Conservation (phyloP, 2,113 vertebrate genomes). For the Percopsis transmontana region DNA sequence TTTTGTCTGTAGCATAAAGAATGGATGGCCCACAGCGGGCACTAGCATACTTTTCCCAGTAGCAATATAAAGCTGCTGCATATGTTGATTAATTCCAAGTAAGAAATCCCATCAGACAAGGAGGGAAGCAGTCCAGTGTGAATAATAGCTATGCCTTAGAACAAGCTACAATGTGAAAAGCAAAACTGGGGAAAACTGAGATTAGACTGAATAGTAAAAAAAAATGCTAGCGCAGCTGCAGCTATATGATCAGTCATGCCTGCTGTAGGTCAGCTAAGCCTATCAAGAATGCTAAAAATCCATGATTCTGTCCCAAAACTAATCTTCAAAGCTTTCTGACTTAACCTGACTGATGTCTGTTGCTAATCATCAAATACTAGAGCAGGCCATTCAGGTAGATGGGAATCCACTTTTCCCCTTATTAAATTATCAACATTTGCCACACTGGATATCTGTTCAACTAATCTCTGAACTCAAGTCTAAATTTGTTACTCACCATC, state of each 20-base stretch:
- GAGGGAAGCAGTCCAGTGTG: constrained; percentile 27
- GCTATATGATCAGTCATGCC: constrained; percentile 62
- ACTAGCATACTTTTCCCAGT: constrained; percentile 5
- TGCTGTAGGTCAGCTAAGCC: constrained; percentile 57
- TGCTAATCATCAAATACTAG: constrained; percentile 9
- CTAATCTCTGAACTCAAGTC: constrained; percentile 19
- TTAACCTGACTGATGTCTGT: constrained; percentile 41
- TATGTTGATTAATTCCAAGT: constrained; percentile 23
- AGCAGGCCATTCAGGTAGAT: neutral
- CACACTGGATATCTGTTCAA: constrained; percentile 6
- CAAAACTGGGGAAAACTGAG: constrained; percentile 33
- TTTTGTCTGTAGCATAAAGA: constrained; percentile 15
- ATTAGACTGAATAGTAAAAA: constrained; percentile 46
- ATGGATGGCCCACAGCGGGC: neutral
- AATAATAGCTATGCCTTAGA: constrained; percentile 29
- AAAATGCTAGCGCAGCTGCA: constrained; percentile 23
- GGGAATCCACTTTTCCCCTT: neutral
- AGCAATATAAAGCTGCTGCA: constrained; percentile 21
- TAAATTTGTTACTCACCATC: neutral
- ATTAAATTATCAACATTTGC: constrained; percentile 19
- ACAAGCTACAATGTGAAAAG: neutral
- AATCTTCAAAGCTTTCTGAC: constrained; percentile 36
- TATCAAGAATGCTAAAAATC: constrained; percentile 64
- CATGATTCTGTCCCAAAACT: constrained; percentile 49
- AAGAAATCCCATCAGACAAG: constrained; percentile 38